These are phyloP conservation scores for Pachyrhynchus sulphureomaculatus DNA, from an alignment of 1,140 invertebrate species.

Conservation along the genomic window DNA sequence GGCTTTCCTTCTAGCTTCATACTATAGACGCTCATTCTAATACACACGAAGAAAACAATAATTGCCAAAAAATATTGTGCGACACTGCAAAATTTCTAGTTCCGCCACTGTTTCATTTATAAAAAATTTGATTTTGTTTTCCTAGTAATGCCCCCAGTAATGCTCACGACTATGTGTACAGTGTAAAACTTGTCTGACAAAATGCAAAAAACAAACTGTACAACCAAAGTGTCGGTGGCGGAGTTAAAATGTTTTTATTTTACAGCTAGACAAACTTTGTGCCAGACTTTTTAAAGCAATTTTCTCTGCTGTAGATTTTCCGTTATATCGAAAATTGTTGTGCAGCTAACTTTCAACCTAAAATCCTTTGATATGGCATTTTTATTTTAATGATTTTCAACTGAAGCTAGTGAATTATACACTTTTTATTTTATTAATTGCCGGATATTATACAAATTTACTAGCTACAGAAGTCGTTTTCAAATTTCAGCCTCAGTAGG, in stretches of 20 bases:
- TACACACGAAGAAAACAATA: too few relatives aligned
- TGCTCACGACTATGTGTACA: background rate
- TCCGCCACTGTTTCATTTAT: too few relatives aligned
- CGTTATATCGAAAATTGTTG: slow-evolving; percentile 3
- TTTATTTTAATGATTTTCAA: slow-evolving; percentile 1
- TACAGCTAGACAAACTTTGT: slow-evolving; percentile 14
- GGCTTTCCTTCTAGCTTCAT: too few relatives aligned
- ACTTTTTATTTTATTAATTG: background rate
- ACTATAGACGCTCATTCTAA: too few relatives aligned
- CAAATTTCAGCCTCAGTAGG: too few relatives aligned
- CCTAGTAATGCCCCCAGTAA: background rate
- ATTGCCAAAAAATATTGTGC: too few relatives aligned
- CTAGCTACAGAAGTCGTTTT: too few relatives aligned
- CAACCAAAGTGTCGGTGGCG: slow-evolving; percentile 13
- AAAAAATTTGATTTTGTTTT: too few relatives aligned
- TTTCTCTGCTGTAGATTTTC: slow-evolving; percentile 23
- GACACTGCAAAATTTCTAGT: too few relatives aligned
- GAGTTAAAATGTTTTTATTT: slow-evolving; percentile 16
- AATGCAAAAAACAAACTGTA: slow-evolving; percentile 9
- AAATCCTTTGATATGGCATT: slow-evolving; percentile 9
- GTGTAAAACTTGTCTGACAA: background rate
- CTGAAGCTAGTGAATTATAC: background rate
- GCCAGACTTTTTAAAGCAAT: slow-evolving; percentile 20
- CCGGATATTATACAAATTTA: slow-evolving; percentile 1
- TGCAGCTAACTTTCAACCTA: slow-evolving; percentile 17